Evolutionary conservation across 2,113 vertebrate genomes (phyloP), one percentile per base, ranked within the genome.

Genomic region (Dissostichus mawsoni): DNA sequence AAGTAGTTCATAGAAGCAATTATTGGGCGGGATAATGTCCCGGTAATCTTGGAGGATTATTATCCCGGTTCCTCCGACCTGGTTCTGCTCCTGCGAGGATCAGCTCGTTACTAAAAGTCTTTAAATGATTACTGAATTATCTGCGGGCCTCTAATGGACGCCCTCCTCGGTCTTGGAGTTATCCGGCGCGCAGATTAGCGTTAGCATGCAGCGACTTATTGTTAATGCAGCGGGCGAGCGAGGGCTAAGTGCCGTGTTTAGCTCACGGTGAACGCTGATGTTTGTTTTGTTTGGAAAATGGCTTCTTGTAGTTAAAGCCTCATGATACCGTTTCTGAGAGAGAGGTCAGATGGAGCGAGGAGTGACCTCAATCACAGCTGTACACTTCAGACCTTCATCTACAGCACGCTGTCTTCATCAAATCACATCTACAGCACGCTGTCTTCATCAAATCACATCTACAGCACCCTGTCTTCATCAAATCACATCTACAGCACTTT

Each of bases 1-100:
- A 95, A 94, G 90, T 93, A 90, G 92, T 94, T 93, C 91, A 92
- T 90, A 92, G 87, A 92, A 94, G 92, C 91, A 93, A 91, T 94
- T 92, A 94, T 81, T 90, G 47, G 82, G 81, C 80, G 84, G 94
- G 90, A 94, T 93, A 93, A 94, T 92, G 93, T 92, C 86, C 87
- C 55, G 69, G 90, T 94, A 94, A 94, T 95, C 93, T 93, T 80
- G 50, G 78, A 18, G 53, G 74, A 33, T 29, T 90, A 94, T 94
- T 93, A 93, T 86, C 69, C 33, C 33, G 33, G 33, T 36, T 36
- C 33, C 33, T 36, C 33, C 33, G 33, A 5, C 33, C 33, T 36
- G 33, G 3, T 36, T 36, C 33, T 36, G 33, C 33, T 36, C 33
- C 33, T 36, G 5, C 33, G 5, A 4, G 33, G 84, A 71, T 80